A percentile compares a stretch with the other conserved stretches of the same genome.
These are phyloP conservation scores for Cheiracanthium punctorium DNA, from an alignment of 2,888 invertebrate species.

Conservation along the genomic window DNA sequence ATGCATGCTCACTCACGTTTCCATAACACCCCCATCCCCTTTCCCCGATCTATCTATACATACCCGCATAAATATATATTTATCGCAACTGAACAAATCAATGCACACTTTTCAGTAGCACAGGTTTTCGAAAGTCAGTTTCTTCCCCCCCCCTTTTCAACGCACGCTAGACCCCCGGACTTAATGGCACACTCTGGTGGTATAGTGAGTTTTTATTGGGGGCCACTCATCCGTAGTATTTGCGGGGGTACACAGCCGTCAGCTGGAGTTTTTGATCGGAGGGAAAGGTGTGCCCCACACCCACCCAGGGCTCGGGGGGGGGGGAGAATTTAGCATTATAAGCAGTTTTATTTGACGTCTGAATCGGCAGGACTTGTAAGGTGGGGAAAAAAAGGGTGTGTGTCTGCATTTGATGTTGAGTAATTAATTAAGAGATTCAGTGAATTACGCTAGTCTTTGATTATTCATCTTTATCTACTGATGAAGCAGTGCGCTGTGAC, in stretches of 20 bases:
- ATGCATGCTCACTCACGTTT: conserved; percentile 8
- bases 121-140: neutral
- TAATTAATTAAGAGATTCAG: neutral
- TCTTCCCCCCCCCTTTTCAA: neutral
- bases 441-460: too few relatives aligned
- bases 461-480: too few relatives aligned
- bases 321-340: conserved; percentile 10
- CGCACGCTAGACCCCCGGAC: neutral
- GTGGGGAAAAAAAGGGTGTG: neutral
- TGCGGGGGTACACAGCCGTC: conserved; percentile 12
- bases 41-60: neutral
- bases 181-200: conserved; percentile 11
- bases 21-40: neutral
- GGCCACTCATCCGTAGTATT: conserved; percentile 10
- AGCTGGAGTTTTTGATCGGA: conserved; percentile 15
- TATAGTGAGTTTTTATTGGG: conserved; percentile 13
- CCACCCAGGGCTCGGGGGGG: neutral
- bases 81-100: conserved; percentile 35
- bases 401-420: neutral
- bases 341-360: conserved; percentile 15
- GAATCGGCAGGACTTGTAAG: neutral
- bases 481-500: too few relatives aligned
- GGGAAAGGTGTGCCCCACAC: neutral
- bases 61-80: conserved; percentile 29
- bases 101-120: conserved; percentile 16